Evolutionary conservation across 2,888 invertebrate genomes (phyloP), one percentile per base, ranked within the genome.

Genomic region (Gasteruption jaculator): DNA sequence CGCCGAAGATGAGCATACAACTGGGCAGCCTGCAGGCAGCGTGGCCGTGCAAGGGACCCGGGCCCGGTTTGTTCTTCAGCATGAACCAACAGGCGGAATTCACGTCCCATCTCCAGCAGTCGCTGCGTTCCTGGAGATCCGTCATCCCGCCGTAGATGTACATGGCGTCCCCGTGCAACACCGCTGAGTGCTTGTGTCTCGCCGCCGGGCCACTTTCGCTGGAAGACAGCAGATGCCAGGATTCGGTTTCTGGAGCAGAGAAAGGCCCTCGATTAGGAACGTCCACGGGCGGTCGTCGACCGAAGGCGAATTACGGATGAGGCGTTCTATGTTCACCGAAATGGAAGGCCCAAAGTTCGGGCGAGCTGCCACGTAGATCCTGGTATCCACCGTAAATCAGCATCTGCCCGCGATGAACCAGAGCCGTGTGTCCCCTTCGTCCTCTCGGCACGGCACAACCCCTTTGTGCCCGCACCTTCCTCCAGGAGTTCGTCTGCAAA

Each of bases 101-200:
- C 5, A 61, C 83, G 68, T 86, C 85, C 77, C 85, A 89, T 61
- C 78, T 76, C 89, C 89, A 90, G 46, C 89, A 81, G 69, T 90
- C 90, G 42, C 75, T 74, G 57, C 83, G 77, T 56, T 82, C 85
- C 52, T 84, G 81, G 43, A 92, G 78, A 74, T 91, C 89, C 48
- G 85, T 85, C 85, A 87, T 88, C 0, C 92, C 92, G 12, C 88
- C 92, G 71, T 86, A 91, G 61, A 92, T 79, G 82, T 88, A 91
- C 78, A 92, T 86, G 3, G 82, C 77, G 52, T 81, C 80, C 56
- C 79, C 84, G 70, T 87, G 83, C 47, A 90, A 74, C 31, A 88
- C 83, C 3, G 88, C 86, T 0, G 88, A 85, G 75, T 92, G 92
- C 57, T 86, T 86, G 75, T 91, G 90, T 8, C 91, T 78, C 25